Evolutionary conservation across 2,113 vertebrate genomes (phyloP), one percentile per base, ranked within the genome.

Genomic region (Megaleporinus macrocephalus): DNA sequence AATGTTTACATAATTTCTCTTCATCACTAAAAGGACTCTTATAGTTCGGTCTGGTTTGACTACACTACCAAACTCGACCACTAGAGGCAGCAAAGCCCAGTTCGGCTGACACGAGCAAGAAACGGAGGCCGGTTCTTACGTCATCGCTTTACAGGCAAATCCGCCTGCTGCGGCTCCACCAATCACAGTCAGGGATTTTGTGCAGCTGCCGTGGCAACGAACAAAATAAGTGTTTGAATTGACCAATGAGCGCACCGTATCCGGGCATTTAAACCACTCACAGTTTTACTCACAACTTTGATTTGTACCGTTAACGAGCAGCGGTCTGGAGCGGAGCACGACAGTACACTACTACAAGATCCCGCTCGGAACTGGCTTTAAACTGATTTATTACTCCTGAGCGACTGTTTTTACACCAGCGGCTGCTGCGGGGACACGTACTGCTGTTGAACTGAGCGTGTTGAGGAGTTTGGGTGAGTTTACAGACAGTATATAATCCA

Each of bases 211-310:
- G 68, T 74, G 63, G 85, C 49, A 84, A 85, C 63, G 30, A 14
- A 27, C 13, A 1, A 24, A 49, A 70, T 24, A 26, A 10, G 13
- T 7, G 55, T 86, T 90, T 85, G 78, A 92, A 93, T 26, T 41
- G 55, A 79, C 94, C 94, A 95, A 95, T 95, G 87, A 71, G 61
- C 55, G 49, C 0, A 33, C 49, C 26, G 84, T 80, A 20, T 71
- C 61, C 20, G 29, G 85, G 44, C 78, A 90, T 94, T 94, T 94
- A 94, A 95, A 92, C 71, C 59, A 80, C 65, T 26, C 27, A 13
- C 29, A 20, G 22, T 12, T 30, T 13, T 24, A 1, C 12, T 22
- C 11, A 70, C 9, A 5, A 13, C 0, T 44, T 44, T 70, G 20
- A 24, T 16, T 44, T 70, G 20, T 26, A 22, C 22, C 18, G 59